Percentiles rank a stretch among this genome's conserved stretches.
Conservation (phyloP, 2,888 invertebrate genomes). For the Zonitis immaculata region DNA sequence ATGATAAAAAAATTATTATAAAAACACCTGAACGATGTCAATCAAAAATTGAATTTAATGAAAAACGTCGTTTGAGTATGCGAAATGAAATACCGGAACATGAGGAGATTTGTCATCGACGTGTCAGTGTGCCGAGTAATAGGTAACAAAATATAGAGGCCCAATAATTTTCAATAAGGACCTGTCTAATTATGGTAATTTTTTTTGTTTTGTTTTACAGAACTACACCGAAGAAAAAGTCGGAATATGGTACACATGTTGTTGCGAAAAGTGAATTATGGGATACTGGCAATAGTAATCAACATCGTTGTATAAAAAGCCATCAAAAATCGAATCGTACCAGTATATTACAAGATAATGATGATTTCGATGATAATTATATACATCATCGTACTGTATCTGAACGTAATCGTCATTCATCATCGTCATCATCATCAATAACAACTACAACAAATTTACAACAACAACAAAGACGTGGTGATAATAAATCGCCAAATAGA, state of each 20-base stretch:
- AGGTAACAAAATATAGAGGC: too few species aligned
- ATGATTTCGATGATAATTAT: slow-evolving; percentile 38
- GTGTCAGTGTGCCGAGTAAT: slow-evolving; percentile 39
- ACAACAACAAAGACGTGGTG: too few species aligned
- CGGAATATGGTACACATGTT: slow-evolving; percentile 45
- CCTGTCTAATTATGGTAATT: too few species aligned
- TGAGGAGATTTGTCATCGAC: slow-evolving; percentile 33
- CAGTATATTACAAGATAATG: slow-evolving; percentile 41
- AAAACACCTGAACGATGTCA: slow-evolving; percentile 32
- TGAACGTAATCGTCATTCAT: slow-evolving; percentile 42
- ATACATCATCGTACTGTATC: slow-evolving; percentile 46
- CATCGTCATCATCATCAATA: slow-evolving; percentile 1
- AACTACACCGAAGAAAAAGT: slow-evolving; percentile 50
- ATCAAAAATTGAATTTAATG: too few species aligned
- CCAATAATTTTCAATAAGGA: too few species aligned
- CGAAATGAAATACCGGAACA: slow-evolving; percentile 34
- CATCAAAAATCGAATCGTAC: slow-evolving; percentile 42
- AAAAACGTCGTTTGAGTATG: slow-evolving; percentile 38
- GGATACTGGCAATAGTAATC: slow-evolving; percentile 48
- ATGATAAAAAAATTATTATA: slow-evolving; percentile 5
- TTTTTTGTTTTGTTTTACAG: too few species aligned
- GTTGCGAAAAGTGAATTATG: slow-evolving; percentile 49
- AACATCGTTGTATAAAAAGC: slow-evolving; percentile 44
- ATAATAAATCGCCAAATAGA: too few species aligned
- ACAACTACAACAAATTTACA: slow-evolving; percentile 16